Base-by-base conservation (phyloP, 2,113 vertebrate genomes). In the Verasper variegatus region DNA sequence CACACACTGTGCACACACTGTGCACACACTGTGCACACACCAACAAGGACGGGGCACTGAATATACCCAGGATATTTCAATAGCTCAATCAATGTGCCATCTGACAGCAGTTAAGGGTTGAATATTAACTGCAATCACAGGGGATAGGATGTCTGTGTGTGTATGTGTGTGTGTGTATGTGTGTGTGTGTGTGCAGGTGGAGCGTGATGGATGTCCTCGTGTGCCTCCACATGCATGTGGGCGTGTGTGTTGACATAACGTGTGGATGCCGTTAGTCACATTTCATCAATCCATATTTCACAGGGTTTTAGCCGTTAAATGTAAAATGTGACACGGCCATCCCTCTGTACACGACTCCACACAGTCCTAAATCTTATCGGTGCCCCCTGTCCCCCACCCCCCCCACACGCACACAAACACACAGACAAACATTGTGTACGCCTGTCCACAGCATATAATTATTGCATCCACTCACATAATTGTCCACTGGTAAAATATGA, bases 81-180 rank as follows among this genome's bases (percentile, higher is more conserved):
- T 63, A 74, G 74, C 82, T 86, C 81, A 76, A 86, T 87, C 86
- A 82, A 31, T 31, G 31, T 31, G 5, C 31, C 80, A 81, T 77
- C 60, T 84, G 71, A 78, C 83, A 86, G 86, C 69, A 74, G 54
- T 76, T 83, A 71, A 72, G 55, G 52, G 26, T 52, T 67, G 35
- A 89, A 82, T 87, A 79, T 79, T 69, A 87, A 87, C 42, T 55
- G 74, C 40, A 59, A 73, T 80, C 65, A 40, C 58, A 63, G 47
- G 11, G 31, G 51, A 82, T 2, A 75, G 61, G 40, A 45, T 55
- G 64, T 55, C 14, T 63, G 61, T 40, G 1, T 52, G 56, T 54
- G 62, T 58, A 0, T 27, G 31, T 31, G 31, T 31, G 31, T 31
- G 31, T 31, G 31, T 31, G 67, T 58, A 14, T 63, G 61, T 40